Base-by-base conservation (phyloP, 2,888 invertebrate species). In the Stenoptilia bipunctidactyla region DNA sequence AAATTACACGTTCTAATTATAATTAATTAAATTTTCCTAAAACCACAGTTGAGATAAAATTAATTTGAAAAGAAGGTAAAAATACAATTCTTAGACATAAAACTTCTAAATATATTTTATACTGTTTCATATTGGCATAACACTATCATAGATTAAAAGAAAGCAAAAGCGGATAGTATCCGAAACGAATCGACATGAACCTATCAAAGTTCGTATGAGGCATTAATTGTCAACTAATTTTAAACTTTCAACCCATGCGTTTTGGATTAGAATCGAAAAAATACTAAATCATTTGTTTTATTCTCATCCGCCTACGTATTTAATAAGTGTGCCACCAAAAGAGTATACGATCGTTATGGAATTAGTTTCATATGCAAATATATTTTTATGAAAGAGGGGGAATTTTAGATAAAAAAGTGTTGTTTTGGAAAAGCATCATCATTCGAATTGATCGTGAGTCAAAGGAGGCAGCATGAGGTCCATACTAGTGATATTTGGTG, bases 371-470 rank as follows among this genome's bases (percentile, higher is more conserved):
- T 30, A 30, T 30, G 30, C 30, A 30, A 30, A 30, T 30, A 12
- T 30, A 3, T 30, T 30, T n/a, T 30, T 9, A 30, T n/a, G 2
- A 30, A 30, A 74, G 80, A 72, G 77, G 82, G 82, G 80, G 66
- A 48, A 56, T 55, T 66, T 70, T 55, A 64, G 65, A 80, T 83
- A 83, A 79, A 80, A 77, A 73, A 77, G 63, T 76, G 69, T 72
- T 67, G 52, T 30, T 30, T 30, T n/a, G 30, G 30, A 8, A 30
- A 30, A 9, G n/a, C n/a, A 30, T 30, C 30, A 30, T 30, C 30
- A 30, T 30, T 30, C 30, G 30, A 3, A 30, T 30, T 30, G 30
- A 30, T 30, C 30, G 30, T 12, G 20, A 20, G 20, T 20, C 20
- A 8, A n/a, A 30, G 30, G 15, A 30, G 27, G 30, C 25, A 43